phyloP scores from a whole-genome alignment of 1,140 invertebrate species.

The Drosophila bipectinata region DNA sequence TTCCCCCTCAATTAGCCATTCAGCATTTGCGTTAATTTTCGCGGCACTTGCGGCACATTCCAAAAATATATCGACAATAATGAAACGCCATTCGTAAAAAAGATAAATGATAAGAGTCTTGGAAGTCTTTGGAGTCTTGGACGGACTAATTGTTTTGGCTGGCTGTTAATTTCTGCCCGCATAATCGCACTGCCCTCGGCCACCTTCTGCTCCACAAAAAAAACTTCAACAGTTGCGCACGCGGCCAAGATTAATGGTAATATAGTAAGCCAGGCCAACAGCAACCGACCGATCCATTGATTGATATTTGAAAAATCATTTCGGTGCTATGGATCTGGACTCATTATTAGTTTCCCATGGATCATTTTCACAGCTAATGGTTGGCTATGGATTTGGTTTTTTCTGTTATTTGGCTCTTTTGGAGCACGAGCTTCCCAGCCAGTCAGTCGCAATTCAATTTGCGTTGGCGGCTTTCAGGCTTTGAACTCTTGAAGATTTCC shows the following conservation, averaged over 20 bases:
- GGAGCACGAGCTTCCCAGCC: slow-evolving; percentile 41
- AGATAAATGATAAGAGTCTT: slow-evolving; percentile 57
- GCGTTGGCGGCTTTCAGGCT: slow-evolving; percentile 68
- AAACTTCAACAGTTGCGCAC: slow-evolving; percentile 79
- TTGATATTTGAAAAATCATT: slow-evolving; percentile 80
- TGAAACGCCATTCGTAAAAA: slow-evolving; percentile 44
- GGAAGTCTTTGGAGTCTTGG: slow-evolving; percentile 10
- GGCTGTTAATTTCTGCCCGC: slow-evolving; percentile 79
- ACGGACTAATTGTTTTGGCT: slow-evolving; percentile 76
- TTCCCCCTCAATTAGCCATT: slow-evolving; percentile 68
- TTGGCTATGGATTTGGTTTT: not conserved
- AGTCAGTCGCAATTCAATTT: slow-evolving; percentile 51
- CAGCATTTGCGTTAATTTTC: slow-evolving; percentile 76
- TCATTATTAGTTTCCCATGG: slow-evolving; percentile 76
- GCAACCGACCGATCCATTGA: slow-evolving; percentile 44
- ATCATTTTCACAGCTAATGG: slow-evolving; percentile 69
- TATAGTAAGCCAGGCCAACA: not conserved
- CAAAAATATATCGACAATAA: slow-evolving; percentile 37
- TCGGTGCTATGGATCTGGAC: slow-evolving; percentile 35
- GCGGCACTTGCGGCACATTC: slow-evolving; percentile 81
- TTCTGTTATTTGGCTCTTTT: not conserved
- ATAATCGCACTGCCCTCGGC: slow-evolving; percentile 74
- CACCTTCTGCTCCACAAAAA: slow-evolving; percentile 73
- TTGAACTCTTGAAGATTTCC: slow-evolving; percentile 50
- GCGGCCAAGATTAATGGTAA: slow-evolving; percentile 76